A percentile compares a stretch with the other conserved stretches of the same genome.
These are phyloP conservation scores for Myotis planiceps DNA, from an alignment of 2,797 vertebrate genomes.

Conservation along the genomic window DNA sequence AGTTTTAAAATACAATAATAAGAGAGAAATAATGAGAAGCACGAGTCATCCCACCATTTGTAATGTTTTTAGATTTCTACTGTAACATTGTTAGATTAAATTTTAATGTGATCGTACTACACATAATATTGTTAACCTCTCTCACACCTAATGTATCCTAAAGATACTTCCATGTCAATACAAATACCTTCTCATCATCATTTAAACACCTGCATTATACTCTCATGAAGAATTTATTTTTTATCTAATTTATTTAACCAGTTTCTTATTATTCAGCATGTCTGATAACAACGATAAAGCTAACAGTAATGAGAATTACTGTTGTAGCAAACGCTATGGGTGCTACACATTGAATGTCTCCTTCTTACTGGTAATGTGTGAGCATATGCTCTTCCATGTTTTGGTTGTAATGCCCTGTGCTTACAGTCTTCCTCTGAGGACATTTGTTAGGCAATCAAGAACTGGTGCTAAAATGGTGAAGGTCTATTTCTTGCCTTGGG, in stretches of 20 bases:
- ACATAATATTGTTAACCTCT: not conserved
- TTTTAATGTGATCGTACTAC: not conserved
- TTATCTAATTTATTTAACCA: not conserved
- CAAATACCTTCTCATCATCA: not conserved
- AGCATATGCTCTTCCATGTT: not conserved
- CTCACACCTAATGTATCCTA: not conserved
- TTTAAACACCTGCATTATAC: not conserved
- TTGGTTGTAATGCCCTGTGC: not conserved
- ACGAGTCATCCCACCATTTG: not conserved
- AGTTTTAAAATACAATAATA: not conserved
- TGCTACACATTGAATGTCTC: not conserved
- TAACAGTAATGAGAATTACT: not conserved
- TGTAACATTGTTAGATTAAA: not conserved
- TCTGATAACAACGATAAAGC: not conserved
- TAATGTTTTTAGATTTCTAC: not conserved
- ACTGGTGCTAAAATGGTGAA: not conserved
- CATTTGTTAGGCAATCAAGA: not conserved
- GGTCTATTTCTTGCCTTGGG: not conserved
- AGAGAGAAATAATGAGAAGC: not conserved
- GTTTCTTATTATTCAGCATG: not conserved
- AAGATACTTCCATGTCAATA: not conserved
- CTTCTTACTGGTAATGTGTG: not conserved
- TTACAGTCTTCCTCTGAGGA: not conserved
- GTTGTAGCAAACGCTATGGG: not conserved
- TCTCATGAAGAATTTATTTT: not conserved